A percentile compares a stretch with the other conserved stretches of the same genome.
Evolutionary conservation across 30 jellyfish, hydroid and myxozoan species (phyloP).

Genomic region (Hydractinia symbiolongicarpus): DNA sequence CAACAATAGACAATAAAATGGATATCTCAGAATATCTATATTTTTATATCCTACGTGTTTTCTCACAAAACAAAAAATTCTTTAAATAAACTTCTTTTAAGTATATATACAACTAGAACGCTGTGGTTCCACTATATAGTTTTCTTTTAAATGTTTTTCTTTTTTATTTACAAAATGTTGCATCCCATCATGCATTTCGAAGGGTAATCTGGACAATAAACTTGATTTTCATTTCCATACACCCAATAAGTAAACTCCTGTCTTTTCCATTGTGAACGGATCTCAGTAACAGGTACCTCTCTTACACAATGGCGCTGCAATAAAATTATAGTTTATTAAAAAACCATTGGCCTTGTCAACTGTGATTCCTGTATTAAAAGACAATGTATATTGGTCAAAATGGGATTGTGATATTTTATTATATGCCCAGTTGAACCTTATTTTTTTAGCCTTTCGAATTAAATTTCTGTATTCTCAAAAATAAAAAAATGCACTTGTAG

Average conservation of each 20-base stretch:
- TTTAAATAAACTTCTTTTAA: slow-evolving; percentile 1
- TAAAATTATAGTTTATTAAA: neutral
- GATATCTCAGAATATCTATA: too few species aligned
- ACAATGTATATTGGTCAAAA: neutral
- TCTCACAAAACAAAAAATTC: neutral
- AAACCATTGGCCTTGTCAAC: neutral
- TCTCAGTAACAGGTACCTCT: slow-evolving; percentile 85
- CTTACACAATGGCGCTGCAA: slow-evolving; percentile 75
- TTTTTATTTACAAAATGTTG: slow-evolving; percentile 41
- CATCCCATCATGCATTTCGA: slow-evolving; percentile 85
- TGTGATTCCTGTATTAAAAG: neutral
- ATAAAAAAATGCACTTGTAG: too few species aligned
- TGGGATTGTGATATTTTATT: too few species aligned
- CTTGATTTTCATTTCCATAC: slow-evolving; percentile 73
- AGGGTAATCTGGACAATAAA: slow-evolving; percentile 83
- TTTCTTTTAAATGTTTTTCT: neutral
- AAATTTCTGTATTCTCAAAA: too few species aligned
- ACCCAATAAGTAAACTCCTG: slow-evolving; percentile 79
- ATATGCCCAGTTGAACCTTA: too few species aligned
- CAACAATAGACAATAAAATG: too few species aligned
- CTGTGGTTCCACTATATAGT: neutral
- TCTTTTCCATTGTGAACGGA: slow-evolving; percentile 55
- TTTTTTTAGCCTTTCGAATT: too few species aligned
- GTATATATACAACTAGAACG: neutral
- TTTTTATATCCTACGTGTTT: too few species aligned